Percentiles rank a stretch among this genome's conserved stretches.
These are phyloP conservation scores for Drosophila takahashii DNA, from an alignment of 1,140 invertebrate genomes.

Conservation along the genomic window DNA sequence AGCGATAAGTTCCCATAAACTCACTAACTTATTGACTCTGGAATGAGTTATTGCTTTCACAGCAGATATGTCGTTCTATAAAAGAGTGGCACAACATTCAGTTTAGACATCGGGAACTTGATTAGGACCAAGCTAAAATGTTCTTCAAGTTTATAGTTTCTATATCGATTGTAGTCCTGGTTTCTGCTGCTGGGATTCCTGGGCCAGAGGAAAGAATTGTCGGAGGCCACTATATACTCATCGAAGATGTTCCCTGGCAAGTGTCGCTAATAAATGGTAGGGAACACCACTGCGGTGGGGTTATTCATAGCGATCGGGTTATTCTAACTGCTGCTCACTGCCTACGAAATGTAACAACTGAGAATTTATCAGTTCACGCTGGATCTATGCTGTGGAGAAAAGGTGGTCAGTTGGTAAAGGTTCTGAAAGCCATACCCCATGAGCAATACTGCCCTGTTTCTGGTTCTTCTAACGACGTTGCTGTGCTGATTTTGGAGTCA, in stretches of 20 bases:
- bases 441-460: not conserved
- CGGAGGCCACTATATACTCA: not conserved
- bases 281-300: not conserved
- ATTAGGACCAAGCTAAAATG: not conserved
- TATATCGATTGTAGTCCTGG: not conserved
- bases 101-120: not conserved
- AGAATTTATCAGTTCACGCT: not conserved
- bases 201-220: not conserved
- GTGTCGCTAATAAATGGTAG: not conserved
- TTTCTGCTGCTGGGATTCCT: not conserved
- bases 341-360: rapidly evolving
- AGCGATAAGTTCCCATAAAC: not conserved
- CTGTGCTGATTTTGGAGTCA: not conserved
- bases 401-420: not conserved
- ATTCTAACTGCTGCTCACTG: conserved; percentile 4
- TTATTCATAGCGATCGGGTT: not conserved
- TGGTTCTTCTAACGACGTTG: not conserved
- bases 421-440: not conserved
- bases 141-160: not conserved
- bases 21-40: not conserved
- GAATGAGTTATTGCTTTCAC: not conserved
- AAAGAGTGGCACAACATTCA: not conserved
- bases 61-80: not conserved
- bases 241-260: conserved; percentile 12
- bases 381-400: conserved; percentile 2